Percentiles rank a stretch among this genome's conserved stretches.
These are phyloP conservation scores for Menidia menidia DNA, from an alignment of 2,797 vertebrate species.

Conservation along the genomic window DNA sequence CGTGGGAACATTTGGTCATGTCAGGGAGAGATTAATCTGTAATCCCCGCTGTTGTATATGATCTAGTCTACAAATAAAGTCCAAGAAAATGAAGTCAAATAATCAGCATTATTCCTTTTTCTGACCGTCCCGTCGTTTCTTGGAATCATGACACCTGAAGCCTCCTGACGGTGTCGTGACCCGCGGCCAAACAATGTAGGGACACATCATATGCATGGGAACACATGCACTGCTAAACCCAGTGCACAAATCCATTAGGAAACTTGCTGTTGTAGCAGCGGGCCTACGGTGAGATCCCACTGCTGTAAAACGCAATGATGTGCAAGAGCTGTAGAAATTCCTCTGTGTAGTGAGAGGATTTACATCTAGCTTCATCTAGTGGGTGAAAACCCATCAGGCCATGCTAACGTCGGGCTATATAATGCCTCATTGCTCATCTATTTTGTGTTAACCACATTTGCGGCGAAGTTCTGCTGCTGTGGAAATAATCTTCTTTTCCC, in stretches of 20 bases:
- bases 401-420: slow-evolving; percentile 20
- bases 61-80: slow-evolving; percentile 35
- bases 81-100: slow-evolving; percentile 31
- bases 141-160: slow-evolving; percentile 47
- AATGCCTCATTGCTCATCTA: slow-evolving; percentile 52
- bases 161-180: slow-evolving; percentile 53
- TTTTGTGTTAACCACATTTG: slow-evolving; percentile 47
- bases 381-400: slow-evolving; percentile 32
- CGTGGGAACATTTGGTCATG: slow-evolving; percentile 25
- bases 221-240: slow-evolving; percentile 62
- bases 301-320: slow-evolving; percentile 66
- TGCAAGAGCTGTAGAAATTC: slow-evolving; percentile 69
- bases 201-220: slow-evolving; percentile 74
- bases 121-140: slow-evolving; percentile 23
- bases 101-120: slow-evolving; percentile 37
- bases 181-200: slow-evolving; percentile 56
- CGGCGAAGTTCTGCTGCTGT: slow-evolving; percentile 27
- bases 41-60: slow-evolving; percentile 5
- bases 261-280: slow-evolving; percentile 58
- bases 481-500: slow-evolving; percentile 40
- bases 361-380: slow-evolving; percentile 38
- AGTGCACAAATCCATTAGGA: slow-evolving; percentile 73
- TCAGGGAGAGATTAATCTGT: slow-evolving; percentile 11
- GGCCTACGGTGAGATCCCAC: slow-evolving; percentile 52
- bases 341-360: slow-evolving; percentile 42